Evolutionary conservation across 2,888 invertebrate species (phyloP).

Genomic region (Lasiommata megera): DNA sequence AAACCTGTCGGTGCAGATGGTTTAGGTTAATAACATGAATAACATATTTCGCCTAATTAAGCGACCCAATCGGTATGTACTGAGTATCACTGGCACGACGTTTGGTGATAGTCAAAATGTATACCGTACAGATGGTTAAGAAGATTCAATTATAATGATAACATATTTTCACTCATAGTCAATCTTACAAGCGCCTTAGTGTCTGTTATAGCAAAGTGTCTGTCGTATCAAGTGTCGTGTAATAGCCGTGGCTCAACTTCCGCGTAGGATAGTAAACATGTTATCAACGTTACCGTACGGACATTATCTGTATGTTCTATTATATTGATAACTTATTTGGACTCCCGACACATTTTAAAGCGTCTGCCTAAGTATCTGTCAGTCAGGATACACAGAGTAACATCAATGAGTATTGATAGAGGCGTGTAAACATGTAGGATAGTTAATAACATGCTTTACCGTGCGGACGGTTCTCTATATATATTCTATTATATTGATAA

Average conservation of each 20-base stretch:
- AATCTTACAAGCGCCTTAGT: too few relatives aligned
- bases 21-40: too few relatives aligned
- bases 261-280: background rate
- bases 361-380: too few relatives aligned
- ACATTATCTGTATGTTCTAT: background rate
- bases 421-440: background rate
- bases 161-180: too few relatives aligned
- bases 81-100: too few relatives aligned
- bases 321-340: background rate
- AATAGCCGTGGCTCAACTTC: background rate
- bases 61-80: too few relatives aligned
- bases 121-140: too few relatives aligned
- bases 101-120: too few relatives aligned
- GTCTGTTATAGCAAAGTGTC: too few relatives aligned
- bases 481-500: background rate
- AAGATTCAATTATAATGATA: too few relatives aligned
- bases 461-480: background rate
- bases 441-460: background rate
- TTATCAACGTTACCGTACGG: background rate
- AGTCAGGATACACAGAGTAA: background rate
- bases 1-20: too few relatives aligned
- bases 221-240: background rate
- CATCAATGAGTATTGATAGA: background rate
- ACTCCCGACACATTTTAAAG: background rate
- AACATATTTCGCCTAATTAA: too few relatives aligned